Base-by-base conservation (phyloP, 1,140 invertebrate species). In the Lepidurus packardi region DNA sequence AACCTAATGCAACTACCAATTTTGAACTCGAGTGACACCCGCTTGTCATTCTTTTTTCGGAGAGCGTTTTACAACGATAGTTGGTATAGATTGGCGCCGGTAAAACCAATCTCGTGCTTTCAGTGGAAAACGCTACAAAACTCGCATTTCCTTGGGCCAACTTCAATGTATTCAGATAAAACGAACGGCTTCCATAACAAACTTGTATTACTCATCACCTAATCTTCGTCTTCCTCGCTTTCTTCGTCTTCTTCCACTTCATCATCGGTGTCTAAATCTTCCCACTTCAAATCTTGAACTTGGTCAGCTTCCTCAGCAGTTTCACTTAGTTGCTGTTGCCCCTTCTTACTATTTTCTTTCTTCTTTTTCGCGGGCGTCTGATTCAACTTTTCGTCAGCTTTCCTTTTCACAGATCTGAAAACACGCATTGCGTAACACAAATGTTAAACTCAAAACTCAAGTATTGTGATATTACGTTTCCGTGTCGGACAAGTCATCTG, bases 191-290 rank as follows among this genome's bases (percentile, higher is more conserved):
- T 13, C 45, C 53, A n/a, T 79, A 65, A 11, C 25, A 43, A 80
- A 25, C 43, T 11, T 24, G 80, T 78, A 73, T 82, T 79, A 24
- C 34, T 53, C 0, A 78, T 45, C 34, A 13, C 21, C 43, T 78
- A 73, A 43, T 83, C 76, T 44, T 78, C 80, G 16, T 13, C 75
- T 76, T 47, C 24, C n/a, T 65, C 53, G 11, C 42, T 47, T 73
- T 80, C 65, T 73, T 81, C 78, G 41, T 79, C 78, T 73, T 82
- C 81, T 21, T 83, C 80, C 76, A 80, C 79, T 77, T 82, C 81
- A 73, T 83, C 82, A 21, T 82, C 82, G 73, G 78, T 79, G 43
- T 84, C 83, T 74, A 82, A 81, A 74, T 81, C 78, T 43, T 79
- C 78, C 75, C 82, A 80, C 16, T 83, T 80, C 74, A 80, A 79